phyloP scores from a whole-genome alignment of 30 jellyfish, hydroid and myxozoan species.

The Chironex yamaguchii region DNA sequence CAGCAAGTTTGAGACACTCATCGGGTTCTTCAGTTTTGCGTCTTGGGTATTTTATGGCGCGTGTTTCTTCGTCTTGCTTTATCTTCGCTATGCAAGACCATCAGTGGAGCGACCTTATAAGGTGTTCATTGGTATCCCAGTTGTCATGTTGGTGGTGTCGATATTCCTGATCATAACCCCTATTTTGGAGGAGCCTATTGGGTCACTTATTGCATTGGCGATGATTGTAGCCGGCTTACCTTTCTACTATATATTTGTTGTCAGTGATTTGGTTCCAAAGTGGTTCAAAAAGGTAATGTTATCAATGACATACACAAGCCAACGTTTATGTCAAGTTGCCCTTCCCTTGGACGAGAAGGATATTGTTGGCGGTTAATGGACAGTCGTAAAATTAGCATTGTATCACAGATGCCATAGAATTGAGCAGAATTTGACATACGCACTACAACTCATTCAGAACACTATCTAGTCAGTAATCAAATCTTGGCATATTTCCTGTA shows the following conservation, averaged over 20 bases:
- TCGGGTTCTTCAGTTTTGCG: slow-evolving; percentile 88
- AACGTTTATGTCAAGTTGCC: slow-evolving; percentile 66
- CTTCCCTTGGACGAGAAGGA: slow-evolving; percentile 26
- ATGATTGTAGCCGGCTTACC: slow-evolving; percentile 82
- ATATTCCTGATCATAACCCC: slow-evolving; percentile 79
- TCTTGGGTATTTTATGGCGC: slow-evolving; percentile 91
- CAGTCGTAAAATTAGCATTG: too few relatives aligned
- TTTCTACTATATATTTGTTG: slow-evolving; percentile 75
- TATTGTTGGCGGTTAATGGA: not conserved
- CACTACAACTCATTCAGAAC: too few relatives aligned
- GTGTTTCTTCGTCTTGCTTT: slow-evolving; percentile 74
- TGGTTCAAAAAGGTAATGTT: slow-evolving; percentile 41
- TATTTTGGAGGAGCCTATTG: slow-evolving; percentile 70
- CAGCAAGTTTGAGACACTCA: slow-evolving; percentile 73
- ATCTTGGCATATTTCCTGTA: too few relatives aligned
- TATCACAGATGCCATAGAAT: too few relatives aligned
- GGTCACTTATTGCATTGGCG: slow-evolving; percentile 73
- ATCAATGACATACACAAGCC: slow-evolving; percentile 44
- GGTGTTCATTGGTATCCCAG: slow-evolving; percentile 81
- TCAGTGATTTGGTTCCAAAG: slow-evolving; percentile 43
- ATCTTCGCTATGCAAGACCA: slow-evolving; percentile 64
- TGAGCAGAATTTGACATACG: too few relatives aligned
- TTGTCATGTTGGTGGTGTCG: slow-evolving; percentile 80
- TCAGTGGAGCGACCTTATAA: slow-evolving; percentile 85
- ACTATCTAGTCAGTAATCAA: too few relatives aligned